Base-by-base conservation (phyloP, 2,113 vertebrate genomes). In the Halichoerus grypus region DNA sequence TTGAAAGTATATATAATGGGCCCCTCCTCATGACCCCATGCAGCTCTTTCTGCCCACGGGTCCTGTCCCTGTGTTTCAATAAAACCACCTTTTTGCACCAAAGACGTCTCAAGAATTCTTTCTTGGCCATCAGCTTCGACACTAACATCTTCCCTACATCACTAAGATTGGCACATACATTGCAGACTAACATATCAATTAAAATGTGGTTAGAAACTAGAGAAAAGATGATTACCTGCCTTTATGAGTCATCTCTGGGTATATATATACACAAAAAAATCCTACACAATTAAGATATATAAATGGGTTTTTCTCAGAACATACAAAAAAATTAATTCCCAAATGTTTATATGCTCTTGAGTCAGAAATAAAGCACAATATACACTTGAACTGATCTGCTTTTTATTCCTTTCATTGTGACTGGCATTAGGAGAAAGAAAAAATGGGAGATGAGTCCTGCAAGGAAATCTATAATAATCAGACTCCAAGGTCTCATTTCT, bases 201-300 rank as follows among this genome's bases (percentile, higher is more conserved):
- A 95, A 67, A 94, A 71, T 59, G n/a, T 59, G 86, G 63, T 76
- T n/a, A 90, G 53, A 77, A 81, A 89, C 36, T 42, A 53, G 33
- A 92, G 57, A 61, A 93, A 83, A 94, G 21, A 88, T 53, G 51
- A 65, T 72, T 51, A 72, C 4, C 26, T 42, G 39, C 36, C 9
- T 74, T 83, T 76, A 51, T n/a, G 16, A 88, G 53, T 65, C 76
- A 51, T 86, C 16, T 94, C 65, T 80, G 21, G 3, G 42, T 33
- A 16, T 67, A 67, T 33, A 33, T 67, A 67, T 14, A 65, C 7
- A 31, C 10, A 18, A 4, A 71, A 55, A 39, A 92, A 83, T 19
- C 46, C 59, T 86, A 65, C 3, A 51, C 31, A 88, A 81, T 87
- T 69, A 71, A 49, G 67, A 53, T 36, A 95, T 22, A 26, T 11